phyloP scores from a whole-genome alignment of 2,113 vertebrate genomes.

The Nestor notabilis region DNA sequence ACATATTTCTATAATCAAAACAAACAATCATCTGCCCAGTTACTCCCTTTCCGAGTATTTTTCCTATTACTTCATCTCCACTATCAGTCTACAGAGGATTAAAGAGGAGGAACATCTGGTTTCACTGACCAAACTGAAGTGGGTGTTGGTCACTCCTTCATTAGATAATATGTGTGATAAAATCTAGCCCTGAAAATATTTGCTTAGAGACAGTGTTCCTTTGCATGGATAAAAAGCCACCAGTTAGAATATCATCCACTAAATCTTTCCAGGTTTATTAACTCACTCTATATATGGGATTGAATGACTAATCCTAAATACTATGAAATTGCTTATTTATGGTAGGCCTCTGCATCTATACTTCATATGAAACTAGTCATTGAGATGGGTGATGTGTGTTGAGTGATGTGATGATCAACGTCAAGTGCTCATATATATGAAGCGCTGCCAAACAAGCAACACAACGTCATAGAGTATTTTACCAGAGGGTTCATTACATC shows the following conservation, averaged over 20 bases:
- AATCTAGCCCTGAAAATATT: constrained; percentile 26
- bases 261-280: background rate
- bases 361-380: background rate
- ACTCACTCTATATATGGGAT: background rate
- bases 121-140: constrained; percentile 17
- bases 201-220: background rate
- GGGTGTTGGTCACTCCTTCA: background rate
- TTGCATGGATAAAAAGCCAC: background rate
- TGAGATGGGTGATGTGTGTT: background rate
- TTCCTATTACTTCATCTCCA: constrained; percentile 26
- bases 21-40: background rate
- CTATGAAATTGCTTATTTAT: background rate
- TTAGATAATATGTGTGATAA: constrained; percentile 24
- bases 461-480: background rate
- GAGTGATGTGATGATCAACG: background rate
- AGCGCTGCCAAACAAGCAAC: background rate
- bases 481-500: background rate
- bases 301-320: background rate
- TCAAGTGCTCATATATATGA: background rate
- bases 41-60: background rate
- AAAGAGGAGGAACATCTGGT: constrained; percentile 25
- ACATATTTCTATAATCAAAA: constrained; percentile 2
- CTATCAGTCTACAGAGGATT: background rate
- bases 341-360: background rate
- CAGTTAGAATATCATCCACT: background rate